Conservation (phyloP, 1,140 invertebrate species). For the Scaptodrosophila lebanonensis region DNA sequence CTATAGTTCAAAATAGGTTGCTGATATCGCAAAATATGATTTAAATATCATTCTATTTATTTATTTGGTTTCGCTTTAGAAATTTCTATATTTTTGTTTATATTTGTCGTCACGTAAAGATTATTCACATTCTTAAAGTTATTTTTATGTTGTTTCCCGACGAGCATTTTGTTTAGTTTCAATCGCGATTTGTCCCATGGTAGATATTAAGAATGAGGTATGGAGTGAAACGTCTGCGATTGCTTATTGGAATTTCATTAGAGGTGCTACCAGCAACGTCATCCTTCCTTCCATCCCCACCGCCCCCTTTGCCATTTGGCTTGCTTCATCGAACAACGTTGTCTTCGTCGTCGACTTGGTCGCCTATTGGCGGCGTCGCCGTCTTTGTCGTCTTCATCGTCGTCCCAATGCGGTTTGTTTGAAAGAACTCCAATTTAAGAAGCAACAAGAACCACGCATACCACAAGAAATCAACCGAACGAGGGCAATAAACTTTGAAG, state of each 20-base stretch:
- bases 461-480: slow-evolving; percentile 26
- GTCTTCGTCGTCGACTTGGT: slow-evolving; percentile 3
- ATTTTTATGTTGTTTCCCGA: slow-evolving; percentile 5
- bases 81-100: too few species aligned
- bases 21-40: too few species aligned
- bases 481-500: slow-evolving; percentile 60
- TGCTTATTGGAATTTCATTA: slow-evolving; percentile 47
- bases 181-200: too few species aligned
- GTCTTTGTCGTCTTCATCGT: slow-evolving; percentile 8
- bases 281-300: too few species aligned
- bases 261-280: slow-evolving; percentile 1
- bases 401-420: background rate
- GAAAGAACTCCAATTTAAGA: too few species aligned
- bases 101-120: too few species aligned
- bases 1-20: too few species aligned
- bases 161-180: too few species aligned
- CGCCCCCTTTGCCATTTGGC: background rate
- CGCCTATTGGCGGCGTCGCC: slow-evolving; percentile 5
- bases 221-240: background rate
- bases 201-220: slow-evolving; percentile 1
- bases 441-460: background rate
- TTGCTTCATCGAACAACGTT: background rate
- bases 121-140: too few species aligned
- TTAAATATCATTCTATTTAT: too few species aligned
- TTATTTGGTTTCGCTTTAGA: too few species aligned